Base-by-base conservation (phyloP, 2,888 invertebrate species). In the Pterobdella sp. region DNA sequence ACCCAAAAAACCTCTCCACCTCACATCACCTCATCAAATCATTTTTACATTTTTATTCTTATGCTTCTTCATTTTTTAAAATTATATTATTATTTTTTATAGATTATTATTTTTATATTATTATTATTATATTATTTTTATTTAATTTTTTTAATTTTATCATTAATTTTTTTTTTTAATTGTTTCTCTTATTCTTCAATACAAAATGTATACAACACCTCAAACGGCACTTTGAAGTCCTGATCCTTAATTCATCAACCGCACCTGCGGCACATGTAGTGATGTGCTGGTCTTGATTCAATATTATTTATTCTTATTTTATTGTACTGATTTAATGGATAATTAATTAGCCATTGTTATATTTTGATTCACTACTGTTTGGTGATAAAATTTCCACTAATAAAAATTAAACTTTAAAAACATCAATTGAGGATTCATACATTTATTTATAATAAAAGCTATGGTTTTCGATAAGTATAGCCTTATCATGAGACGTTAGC, bases 111-210 rank as follows among this genome's bases (percentile, higher is more conserved):
- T 18, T 29, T 10, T n/a, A 3, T 42, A 4, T 26, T 34, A 22
- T 18, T 37, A 35, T 7, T 35, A n/a, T 37, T 32, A 37, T 2
- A 34, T 37, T 7, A 42, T 37, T 37, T 32, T 64, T 10, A n/a
- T 26, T 18, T 64, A 18, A 26, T 64, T 64, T n/a, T n/a, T n/a
- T 10, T 64, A 18, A n/a, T 64, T 64, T 10, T 64, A 10, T n/a
- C 26, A n/a, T n/a, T 64, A n/a, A 64, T 64, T 64, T 18, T 64
- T 64, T 64, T 18, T 64, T 14, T 18, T n/a, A n/a, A 64, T 64
- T 26, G 10, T 64, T 64, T 29, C 26, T n/a, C 14, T 64, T 64
- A n/a, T 49, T 49, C 52, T 49, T 49, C n/a, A 49, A 49, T 49
- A 49, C n/a, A 49, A 49, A 18, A 18, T 49, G 14, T 14, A 14